phyloP scores from a whole-genome alignment of 2,113 vertebrate species.

The Melanocharis versteri region DNA sequence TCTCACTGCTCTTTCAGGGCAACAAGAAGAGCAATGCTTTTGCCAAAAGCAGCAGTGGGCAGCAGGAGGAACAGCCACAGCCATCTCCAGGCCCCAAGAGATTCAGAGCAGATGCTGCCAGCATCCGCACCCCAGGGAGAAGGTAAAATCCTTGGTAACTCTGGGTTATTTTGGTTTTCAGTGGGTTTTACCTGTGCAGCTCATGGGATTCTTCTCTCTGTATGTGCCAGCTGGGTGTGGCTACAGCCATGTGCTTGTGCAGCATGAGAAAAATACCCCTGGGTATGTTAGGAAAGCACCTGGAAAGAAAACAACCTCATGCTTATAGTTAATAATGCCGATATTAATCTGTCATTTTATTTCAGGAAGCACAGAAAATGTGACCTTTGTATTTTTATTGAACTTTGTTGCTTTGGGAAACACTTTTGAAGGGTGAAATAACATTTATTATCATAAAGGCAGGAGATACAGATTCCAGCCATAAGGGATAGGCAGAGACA shows the following conservation, averaged over 20 bases:
- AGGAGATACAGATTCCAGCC: not conserved
- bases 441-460: not conserved
- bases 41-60: not conserved
- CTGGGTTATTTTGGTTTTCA: not conserved
- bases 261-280: not conserved
- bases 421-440: not conserved
- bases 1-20: constrained; percentile 24
- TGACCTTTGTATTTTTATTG: not conserved
- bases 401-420: not conserved
- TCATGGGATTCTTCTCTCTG: not conserved
- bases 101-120: not conserved
- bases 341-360: not conserved
- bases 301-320: not conserved
- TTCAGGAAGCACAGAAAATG: not conserved
- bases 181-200: not conserved
- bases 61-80: not conserved
- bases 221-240: not conserved
- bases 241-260: not conserved
- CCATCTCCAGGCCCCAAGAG: not conserved
- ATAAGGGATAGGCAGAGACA: not conserved
- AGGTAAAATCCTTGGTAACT: not conserved
- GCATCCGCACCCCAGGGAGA: not conserved
- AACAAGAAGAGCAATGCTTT: not conserved
- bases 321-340: not conserved
- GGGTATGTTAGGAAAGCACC: not conserved